Percentiles rank a stretch among this genome's conserved stretches.
Evolutionary conservation across 2,888 invertebrate species (phyloP).

Genomic region (Cephus pulcher): DNA sequence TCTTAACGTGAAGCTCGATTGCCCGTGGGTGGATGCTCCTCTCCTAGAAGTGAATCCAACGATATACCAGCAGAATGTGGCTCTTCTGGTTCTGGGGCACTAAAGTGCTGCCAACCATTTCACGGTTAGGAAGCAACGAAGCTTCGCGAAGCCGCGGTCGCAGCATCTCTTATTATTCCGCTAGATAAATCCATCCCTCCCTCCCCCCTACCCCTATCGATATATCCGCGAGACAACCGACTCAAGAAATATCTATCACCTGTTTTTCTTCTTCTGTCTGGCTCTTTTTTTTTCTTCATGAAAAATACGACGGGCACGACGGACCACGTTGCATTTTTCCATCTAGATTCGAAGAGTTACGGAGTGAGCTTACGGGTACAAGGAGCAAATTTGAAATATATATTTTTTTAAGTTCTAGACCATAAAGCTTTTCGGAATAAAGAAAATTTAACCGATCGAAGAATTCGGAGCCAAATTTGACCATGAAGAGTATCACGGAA

Average conservation of each 20-base stretch:
- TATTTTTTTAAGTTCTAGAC: background rate
- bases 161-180: constrained; percentile 8
- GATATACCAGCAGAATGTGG: background rate
- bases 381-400: background rate
- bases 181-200: background rate
- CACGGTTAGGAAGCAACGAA: constrained; percentile 3
- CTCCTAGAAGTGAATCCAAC: background rate
- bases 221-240: background rate
- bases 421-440: background rate
- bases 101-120: constrained; percentile 5
- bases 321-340: background rate
- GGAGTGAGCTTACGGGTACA: background rate
- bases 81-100: constrained; percentile 1
- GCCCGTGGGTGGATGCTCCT: background rate
- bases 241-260: constrained; percentile 3
- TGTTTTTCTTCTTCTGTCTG: background rate
- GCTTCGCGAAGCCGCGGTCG: constrained; percentile 6
- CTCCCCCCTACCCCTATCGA: background rate
- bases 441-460: background rate
- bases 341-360: background rate
- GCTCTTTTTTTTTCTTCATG: background rate
- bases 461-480: background rate
- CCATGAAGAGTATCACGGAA: constrained; percentile 34
- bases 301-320: background rate
- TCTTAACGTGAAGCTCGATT: background rate